phyloP scores from a whole-genome alignment of 64 coral and sea anemone genomes.

The Acropora tenuis region DNA sequence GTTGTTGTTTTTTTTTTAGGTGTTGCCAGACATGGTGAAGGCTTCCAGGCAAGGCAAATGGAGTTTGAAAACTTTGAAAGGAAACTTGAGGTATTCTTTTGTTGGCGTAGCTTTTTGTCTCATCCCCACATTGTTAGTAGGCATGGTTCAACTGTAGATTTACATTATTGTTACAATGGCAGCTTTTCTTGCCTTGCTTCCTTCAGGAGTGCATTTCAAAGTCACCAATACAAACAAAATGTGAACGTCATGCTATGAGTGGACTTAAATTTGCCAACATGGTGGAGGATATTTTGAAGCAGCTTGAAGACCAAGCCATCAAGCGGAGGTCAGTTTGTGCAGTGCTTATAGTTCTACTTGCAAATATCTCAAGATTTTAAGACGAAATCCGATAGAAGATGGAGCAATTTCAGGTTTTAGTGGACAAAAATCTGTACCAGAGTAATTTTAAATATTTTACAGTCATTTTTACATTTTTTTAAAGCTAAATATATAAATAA shows the following conservation, averaged over 20 bases:
- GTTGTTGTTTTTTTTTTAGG: constrained; percentile 35
- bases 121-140: no score
- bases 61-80: constrained; percentile 99
- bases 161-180: no score
- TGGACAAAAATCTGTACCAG: no score
- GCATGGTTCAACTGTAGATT: no score
- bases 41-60: constrained; percentile 87
- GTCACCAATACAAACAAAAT: constrained; percentile 96
- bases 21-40: constrained; percentile 95
- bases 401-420: no score
- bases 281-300: constrained; percentile 83
- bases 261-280: constrained; percentile 71
- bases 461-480: no score
- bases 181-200: not conserved
- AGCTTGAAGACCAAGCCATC: constrained; percentile 71
- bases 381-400: no score
- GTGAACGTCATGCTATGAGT: constrained; percentile 93
- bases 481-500: no score
- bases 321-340: constrained; percentile 67
- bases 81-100: constrained; percentile 99
- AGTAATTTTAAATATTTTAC: no score
- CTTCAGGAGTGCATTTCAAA: constrained; percentile 97
- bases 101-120: no score
- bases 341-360: not conserved
- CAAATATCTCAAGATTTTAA: no score